A percentile compares a stretch with the other conserved stretches of the same genome.
Evolutionary conservation across 2,888 invertebrate genomes (phyloP).

Genomic region (Unio pictorum): DNA sequence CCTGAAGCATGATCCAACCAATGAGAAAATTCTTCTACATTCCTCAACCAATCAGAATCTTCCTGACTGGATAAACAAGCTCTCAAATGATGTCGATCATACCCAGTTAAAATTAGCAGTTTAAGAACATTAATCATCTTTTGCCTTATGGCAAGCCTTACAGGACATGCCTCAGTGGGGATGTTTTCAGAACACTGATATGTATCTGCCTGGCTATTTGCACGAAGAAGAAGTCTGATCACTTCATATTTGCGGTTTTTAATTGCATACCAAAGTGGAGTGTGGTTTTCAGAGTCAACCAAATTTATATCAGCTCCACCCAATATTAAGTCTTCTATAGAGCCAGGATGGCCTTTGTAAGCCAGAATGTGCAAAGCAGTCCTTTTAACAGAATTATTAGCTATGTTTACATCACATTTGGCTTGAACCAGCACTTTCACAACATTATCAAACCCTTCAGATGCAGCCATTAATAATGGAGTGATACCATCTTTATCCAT

Average conservation of each 20-base stretch:
- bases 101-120: conserved; percentile 64
- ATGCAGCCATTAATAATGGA: conserved; percentile 64
- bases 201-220: conserved; percentile 60
- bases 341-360: conserved; percentile 64
- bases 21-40: conserved; percentile 38
- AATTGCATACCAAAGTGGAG: conserved; percentile 66
- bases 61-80: conserved; percentile 34
- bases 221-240: conserved; percentile 56
- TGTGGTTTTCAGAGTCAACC: conserved; percentile 46
- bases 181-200: conserved; percentile 43
- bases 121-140: conserved; percentile 52
- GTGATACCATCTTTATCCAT: conserved; percentile 61
- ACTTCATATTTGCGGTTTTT: conserved; percentile 54
- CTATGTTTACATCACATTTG: conserved; percentile 59
- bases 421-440: conserved; percentile 51
- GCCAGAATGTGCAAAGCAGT: conserved; percentile 64
- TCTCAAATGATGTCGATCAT: conserved; percentile 50
- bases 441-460: conserved; percentile 64
- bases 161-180: conserved; percentile 48
- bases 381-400: conserved; percentile 47
- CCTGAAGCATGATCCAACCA: conserved; percentile 59
- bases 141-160: conserved; percentile 48
- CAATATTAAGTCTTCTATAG: conserved; percentile 52
- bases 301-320: conserved; percentile 59
- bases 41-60: conserved; percentile 29